phyloP scores from a whole-genome alignment of 2,113 vertebrate genomes.

The Rostratula benghalensis region DNA sequence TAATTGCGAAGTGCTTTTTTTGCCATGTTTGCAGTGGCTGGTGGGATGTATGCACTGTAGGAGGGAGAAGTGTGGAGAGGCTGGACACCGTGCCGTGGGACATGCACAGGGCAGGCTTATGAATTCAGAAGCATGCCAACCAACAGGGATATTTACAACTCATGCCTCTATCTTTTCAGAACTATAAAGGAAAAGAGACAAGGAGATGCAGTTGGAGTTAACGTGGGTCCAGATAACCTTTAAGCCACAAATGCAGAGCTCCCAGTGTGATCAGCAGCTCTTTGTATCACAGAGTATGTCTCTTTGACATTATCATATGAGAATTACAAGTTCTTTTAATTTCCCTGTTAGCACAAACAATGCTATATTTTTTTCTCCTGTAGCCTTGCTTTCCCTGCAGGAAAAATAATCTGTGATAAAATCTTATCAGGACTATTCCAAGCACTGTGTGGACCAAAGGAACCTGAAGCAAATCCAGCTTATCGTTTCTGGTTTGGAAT shows the following conservation, averaged over 20 bases:
- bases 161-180: not conserved
- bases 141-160: not conserved
- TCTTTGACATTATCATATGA: not conserved
- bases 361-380: not conserved
- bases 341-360: conserved; percentile 14
- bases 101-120: fast-evolving
- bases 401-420: conserved; percentile 24
- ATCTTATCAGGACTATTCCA: conserved; percentile 54
- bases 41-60: fast-evolving
- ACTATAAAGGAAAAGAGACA: not conserved
- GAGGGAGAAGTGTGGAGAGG: not conserved
- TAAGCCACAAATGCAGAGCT: not conserved
- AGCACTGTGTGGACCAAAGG: conserved; percentile 39
- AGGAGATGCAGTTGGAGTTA: not conserved
- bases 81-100: fast-evolving
- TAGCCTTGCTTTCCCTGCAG: conserved; percentile 17
- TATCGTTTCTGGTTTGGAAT: conserved; percentile 38
- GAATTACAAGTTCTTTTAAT: conserved; percentile 14
- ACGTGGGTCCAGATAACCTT: not conserved
- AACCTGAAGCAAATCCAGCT: conserved; percentile 55
- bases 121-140: fast-evolving
- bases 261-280: not conserved
- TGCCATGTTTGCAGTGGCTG: fast-evolving
- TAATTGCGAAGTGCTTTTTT: not conserved
- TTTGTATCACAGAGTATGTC: not conserved